Conservation (phyloP, 2,888 invertebrate species). For the Quadroppia sp. region DNA sequence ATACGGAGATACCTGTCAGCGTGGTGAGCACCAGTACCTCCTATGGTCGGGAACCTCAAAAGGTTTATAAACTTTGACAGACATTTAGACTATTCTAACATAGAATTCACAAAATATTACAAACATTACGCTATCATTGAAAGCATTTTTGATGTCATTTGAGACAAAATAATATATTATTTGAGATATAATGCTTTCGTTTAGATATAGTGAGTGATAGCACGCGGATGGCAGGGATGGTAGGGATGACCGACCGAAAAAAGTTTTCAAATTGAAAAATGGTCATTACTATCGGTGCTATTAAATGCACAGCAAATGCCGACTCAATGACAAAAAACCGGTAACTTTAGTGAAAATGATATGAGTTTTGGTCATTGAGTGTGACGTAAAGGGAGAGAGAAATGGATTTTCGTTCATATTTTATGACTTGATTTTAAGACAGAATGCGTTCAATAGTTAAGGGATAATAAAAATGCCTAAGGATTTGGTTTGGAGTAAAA, state of each 20-base stretch:
- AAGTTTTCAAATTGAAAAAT: slow-evolving; percentile 20
- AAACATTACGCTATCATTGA: slow-evolving; percentile 29
- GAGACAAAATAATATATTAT: slow-evolving; percentile 26
- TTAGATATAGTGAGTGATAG: background rate
- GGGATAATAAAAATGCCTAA: slow-evolving; percentile 29
- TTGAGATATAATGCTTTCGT: background rate
- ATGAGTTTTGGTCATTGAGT: slow-evolving; percentile 11
- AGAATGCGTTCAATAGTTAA: background rate
- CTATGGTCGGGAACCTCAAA: background rate
- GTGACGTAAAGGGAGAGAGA: slow-evolving; percentile 9
- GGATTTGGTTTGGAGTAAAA: background rate
- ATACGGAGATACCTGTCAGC: slow-evolving; percentile 27
- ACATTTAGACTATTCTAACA: background rate
- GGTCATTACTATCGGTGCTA: slow-evolving; percentile 15
- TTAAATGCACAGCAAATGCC: background rate
- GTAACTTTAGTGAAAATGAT: slow-evolving; percentile 22
- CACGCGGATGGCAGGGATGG: background rate
- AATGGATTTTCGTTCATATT: background rate
- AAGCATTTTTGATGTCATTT: slow-evolving; percentile 26
- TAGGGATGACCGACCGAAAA: background rate
- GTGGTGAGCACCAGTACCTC: slow-evolving; percentile 18
- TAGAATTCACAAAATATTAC: background rate
- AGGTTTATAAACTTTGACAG: background rate
- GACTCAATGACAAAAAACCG: slow-evolving; percentile 6
- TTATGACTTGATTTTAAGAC: background rate